Base-by-base conservation (phyloP, 2,888 invertebrate genomes). In the Anaspis maculata region DNA sequence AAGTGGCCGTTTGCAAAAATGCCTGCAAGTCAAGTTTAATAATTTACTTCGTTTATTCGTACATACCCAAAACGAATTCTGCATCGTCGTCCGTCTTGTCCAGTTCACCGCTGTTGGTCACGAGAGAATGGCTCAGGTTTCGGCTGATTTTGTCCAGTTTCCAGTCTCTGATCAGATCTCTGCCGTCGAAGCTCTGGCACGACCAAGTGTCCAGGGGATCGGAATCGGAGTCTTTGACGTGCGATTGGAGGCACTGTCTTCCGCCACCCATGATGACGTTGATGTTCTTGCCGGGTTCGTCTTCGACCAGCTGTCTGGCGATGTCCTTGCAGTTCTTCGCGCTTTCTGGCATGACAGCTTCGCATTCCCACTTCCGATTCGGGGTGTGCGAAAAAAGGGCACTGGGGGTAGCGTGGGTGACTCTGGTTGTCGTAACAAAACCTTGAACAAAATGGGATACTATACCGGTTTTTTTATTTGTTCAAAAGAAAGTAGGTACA, bases 231-330 rank as follows among this genome's bases (percentile, higher is more conserved):
- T 70, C 66, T 1, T 65, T 64, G 0, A 72, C 67, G 49, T 80
- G 72, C 0, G 80, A 74, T 14, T 77, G 71, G 4, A 89, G 60
- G 27, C 54, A 54, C 29, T 85, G 83, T 25, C 81, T 72, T 0
- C 92, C 91, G 3, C 92, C 92, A 1, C 91, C 92, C 74, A 92
- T 77, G 12, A 92, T 80, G 0, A 88, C 84, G 59, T 83, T 77
- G n/a, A 86, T 73, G 55, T 77, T 74, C 46, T 67, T 77, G 0
- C 90, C 91, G 0, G 89, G 87, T 41, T 73, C 69, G 52, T 85
- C 76, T 54, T 89, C 83, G 0, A 92, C 63, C 31, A 92, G 66
- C 56, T 91, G 91, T 3, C 80, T 67, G 0, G 83, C 91, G 37
- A 91, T 89, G 54, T 92, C 92, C 57, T 83, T 83, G 58, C 91